Conservation (phyloP, 1,140 invertebrate species). For the Prorops nasuta region DNA sequence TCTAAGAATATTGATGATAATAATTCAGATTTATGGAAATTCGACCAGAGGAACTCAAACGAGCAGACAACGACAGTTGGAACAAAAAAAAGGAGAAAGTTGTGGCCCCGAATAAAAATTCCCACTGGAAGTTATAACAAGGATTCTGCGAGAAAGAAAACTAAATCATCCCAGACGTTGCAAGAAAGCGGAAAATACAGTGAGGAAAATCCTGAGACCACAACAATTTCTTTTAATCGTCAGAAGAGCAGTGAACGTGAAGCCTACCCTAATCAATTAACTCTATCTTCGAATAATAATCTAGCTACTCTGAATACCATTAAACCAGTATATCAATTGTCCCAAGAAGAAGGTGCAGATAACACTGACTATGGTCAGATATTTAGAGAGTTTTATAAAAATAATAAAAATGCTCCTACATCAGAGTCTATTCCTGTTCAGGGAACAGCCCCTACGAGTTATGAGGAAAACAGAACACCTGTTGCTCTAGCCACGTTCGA, state of each 20-base stretch:
- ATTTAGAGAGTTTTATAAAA: not conserved
- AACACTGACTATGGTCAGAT: slow-evolving; percentile 10
- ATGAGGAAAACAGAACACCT: slow-evolving; percentile 6
- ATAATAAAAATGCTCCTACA: not conserved
- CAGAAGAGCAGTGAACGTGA: no score
- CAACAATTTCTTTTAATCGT: slow-evolving; percentile 1
- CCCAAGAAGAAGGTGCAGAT: not conserved
- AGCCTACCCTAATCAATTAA: no score
- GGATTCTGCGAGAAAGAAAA: not conserved
- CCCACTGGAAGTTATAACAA: not conserved
- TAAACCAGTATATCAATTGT: not conserved
- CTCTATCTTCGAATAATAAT: slow-evolving; percentile 4
- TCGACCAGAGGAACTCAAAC: not conserved
- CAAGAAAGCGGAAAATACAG: not conserved
- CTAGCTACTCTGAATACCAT: not conserved
- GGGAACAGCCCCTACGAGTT: not conserved
- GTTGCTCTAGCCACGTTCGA: slow-evolving; percentile 7
- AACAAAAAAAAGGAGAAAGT: not conserved
- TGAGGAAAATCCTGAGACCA: slow-evolving; percentile 9
- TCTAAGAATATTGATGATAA: not conserved
- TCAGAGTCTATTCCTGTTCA: not conserved
- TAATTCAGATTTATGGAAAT: not conserved
- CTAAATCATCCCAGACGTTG: not conserved
- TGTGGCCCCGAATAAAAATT: no score
- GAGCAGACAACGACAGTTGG: not conserved